phyloP scores from a whole-genome alignment of 2,113 vertebrate species.

The Rhineura floridana region DNA sequence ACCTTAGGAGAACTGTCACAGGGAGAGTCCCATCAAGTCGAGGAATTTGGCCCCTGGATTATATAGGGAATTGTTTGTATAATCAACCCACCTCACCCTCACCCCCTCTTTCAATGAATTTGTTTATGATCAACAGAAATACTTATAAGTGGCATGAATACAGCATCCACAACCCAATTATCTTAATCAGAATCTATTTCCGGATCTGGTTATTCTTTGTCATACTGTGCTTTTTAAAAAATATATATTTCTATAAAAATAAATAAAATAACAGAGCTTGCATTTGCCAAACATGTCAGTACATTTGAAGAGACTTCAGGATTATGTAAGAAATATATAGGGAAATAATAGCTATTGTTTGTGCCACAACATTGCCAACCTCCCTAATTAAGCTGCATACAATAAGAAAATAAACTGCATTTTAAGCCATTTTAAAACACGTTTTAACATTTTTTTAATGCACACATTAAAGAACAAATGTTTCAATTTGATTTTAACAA shows the following conservation, averaged over 20 bases:
- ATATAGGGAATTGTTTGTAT: conserved; percentile 56
- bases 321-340: not conserved
- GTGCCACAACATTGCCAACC: not conserved
- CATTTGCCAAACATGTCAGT: not conserved
- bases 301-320: conserved; percentile 39
- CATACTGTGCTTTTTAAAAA: not conserved
- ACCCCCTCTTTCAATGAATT: conserved; percentile 44
- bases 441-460: not conserved
- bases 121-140: conserved; percentile 52
- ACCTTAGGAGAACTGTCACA: conserved; percentile 94
- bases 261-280: conserved; percentile 17
- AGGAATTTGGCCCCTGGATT: conserved; percentile 78
- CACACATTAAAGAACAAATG: not conserved
- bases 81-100: conserved; percentile 18
- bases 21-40: conserved; percentile 77
- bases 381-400: not conserved
- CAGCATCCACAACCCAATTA: conserved; percentile 41
- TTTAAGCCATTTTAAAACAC: not conserved
- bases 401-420: not conserved
- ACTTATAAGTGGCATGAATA: conserved; percentile 47
- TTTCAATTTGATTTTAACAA: not conserved
- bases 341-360: not conserved
- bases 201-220: conserved; percentile 20
- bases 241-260: not conserved
- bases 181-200: conserved; percentile 52